phyloP scores from a whole-genome alignment of 1,140 invertebrate genomes.

The Rhopalosiphum maidis region DNA sequence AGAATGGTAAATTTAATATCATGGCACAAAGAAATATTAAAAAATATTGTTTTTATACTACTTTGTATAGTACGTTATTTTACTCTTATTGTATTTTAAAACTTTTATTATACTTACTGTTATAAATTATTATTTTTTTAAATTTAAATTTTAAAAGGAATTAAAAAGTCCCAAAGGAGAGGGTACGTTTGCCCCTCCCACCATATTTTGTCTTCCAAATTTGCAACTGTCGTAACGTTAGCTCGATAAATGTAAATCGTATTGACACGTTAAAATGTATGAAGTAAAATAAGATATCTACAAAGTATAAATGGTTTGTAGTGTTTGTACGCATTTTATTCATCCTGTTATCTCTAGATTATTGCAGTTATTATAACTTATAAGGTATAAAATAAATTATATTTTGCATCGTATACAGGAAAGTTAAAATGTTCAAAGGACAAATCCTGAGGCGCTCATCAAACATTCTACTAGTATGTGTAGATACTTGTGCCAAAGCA shows the following conservation, averaged over 20 bases:
- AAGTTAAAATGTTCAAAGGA: background rate
- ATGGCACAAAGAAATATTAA: no score
- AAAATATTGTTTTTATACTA: background rate
- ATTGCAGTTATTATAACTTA: background rate
- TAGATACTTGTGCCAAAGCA: background rate
- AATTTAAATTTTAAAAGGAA: background rate
- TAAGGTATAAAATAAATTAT: background rate
- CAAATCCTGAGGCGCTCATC: background rate
- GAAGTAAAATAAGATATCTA: background rate
- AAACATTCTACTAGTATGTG: background rate
- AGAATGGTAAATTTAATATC: background rate
- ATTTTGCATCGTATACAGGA: background rate
- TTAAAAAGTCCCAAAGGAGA: background rate
- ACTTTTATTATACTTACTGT: background rate
- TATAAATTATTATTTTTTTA: conserved; percentile 1
- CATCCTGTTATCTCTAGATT: background rate
- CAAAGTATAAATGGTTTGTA: background rate
- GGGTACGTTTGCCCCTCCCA: no score
- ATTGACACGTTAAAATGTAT: background rate
- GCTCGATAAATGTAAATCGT: background rate
- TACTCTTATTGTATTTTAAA: background rate
- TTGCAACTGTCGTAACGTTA: background rate
- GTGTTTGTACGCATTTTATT: background rate
- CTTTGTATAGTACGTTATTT: background rate
- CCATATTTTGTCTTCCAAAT: background rate